Evolutionary conservation across 92 coral and sea anemone genomes (phyloP), one percentile per base, ranked within the genome.

Genomic region (Zoanthus sociatus): DNA sequence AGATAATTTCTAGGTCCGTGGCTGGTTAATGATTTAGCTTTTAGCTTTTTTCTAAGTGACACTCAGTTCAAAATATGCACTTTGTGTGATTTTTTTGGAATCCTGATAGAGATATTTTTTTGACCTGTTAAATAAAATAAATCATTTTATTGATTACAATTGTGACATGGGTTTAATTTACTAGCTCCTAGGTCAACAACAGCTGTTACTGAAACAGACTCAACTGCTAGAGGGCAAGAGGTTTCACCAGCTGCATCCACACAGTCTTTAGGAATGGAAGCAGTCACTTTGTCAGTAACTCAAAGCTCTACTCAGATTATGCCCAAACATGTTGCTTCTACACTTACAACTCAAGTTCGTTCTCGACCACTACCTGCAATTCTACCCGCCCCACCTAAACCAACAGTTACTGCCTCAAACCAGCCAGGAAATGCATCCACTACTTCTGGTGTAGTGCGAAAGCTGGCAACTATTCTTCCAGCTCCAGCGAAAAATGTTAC

Each of bases 351-450:
- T 58, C 95, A 93, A 31, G 95, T 87, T 1, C 88, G 98, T 75
- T 79, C 98, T 12, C 90, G 99, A 54, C 96, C 99, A 11, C 92
- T 97, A 5, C 99, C 98, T 14, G 91, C 98, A 51, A 90, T 97
- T 32, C 84, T 97, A 13, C 99, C 99, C 66, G 98, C 98, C 21
- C 98, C 99, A 6, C 97, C 98, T 44, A 95, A 95, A 71, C 93
- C 93, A 75, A 76, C 90, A 2, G 81, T 66, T 7, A 46, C 84
- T 32, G 76, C 88, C 14, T 51, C 83, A 17, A 73, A 76, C 12
- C 82, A 91, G 70, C 75, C 91, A 58, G 46, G 89, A 21, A 85
- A 85, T 73, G 73, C 91, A 18, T 68, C 92, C 30, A 47, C 90
- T 33, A 63, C 94, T 71, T 73, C 96, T 1, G 11, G 91, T 1